Conservation (phyloP, 2,113 vertebrate species). For the Mormyrus iriodes region DNA sequence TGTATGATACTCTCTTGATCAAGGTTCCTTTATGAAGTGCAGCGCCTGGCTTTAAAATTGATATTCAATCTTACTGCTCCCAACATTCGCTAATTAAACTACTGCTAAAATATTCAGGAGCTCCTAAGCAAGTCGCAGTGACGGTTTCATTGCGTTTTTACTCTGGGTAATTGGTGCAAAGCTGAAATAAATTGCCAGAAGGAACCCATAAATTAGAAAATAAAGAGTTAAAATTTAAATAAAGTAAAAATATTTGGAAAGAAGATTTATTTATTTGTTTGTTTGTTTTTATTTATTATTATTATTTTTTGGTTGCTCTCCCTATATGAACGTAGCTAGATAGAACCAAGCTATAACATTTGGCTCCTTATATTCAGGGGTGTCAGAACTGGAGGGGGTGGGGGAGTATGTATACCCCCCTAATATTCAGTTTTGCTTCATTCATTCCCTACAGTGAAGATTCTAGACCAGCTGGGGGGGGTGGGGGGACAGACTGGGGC, state of each 20-base stretch:
- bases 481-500: not conserved
- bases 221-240: not conserved
- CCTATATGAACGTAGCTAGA: not conserved
- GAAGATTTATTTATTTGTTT: not conserved
- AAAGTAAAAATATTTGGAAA: too few species aligned
- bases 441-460: not conserved
- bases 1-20: not conserved
- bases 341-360: not conserved
- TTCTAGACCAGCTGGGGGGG: not conserved
- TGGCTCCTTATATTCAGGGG: not conserved
- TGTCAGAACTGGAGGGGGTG: not conserved
- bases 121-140: not conserved
- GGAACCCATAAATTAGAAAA: not conserved
- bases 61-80: not conserved
- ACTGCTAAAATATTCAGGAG: slow-evolving; percentile 6
- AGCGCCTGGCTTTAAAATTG: not conserved
- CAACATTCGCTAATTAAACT: slow-evolving; percentile 2
- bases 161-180: not conserved
- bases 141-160: not conserved
- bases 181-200: not conserved
- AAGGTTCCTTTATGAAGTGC: not conserved
- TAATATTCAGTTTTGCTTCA: too few species aligned
- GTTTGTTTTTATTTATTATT: not conserved
- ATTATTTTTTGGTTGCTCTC: not conserved
- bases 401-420: not conserved